phyloP scores from a whole-genome alignment of 2,888 invertebrate species.

The Tribolium freemani region DNA sequence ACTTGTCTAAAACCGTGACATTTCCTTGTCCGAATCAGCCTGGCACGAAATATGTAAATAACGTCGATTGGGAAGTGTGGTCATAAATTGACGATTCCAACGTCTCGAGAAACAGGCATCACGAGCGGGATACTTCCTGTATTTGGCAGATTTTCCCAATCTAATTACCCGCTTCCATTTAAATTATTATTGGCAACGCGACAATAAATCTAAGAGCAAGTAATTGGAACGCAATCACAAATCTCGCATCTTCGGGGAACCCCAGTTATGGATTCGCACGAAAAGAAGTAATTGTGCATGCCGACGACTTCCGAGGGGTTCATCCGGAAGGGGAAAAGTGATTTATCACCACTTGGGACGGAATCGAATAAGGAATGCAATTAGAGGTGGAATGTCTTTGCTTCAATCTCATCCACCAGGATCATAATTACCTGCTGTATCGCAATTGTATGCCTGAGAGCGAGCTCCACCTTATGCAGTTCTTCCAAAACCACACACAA shows the following conservation, averaged over 20 bases:
- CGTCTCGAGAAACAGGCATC: slow-evolving; percentile 48
- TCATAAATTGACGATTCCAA: slow-evolving; percentile 51
- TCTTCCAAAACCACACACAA: background rate
- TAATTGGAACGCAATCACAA: slow-evolving; percentile 54
- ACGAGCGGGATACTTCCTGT: slow-evolving; percentile 9
- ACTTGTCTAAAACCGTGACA: slow-evolving; percentile 10
- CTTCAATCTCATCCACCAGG: slow-evolving; percentile 58
- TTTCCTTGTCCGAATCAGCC: slow-evolving; percentile 23
- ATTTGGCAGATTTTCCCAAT: slow-evolving; percentile 20
- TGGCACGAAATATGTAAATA: slow-evolving; percentile 47
- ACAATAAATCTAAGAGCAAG: slow-evolving; percentile 50
- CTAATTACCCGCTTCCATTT: slow-evolving; percentile 34
- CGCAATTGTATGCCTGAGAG: slow-evolving; percentile 39
- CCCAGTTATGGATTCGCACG: slow-evolving; percentile 52
- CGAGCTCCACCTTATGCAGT: background rate
- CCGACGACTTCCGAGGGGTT: slow-evolving; percentile 55
- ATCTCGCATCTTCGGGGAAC: slow-evolving; percentile 49
- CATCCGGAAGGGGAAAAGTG: slow-evolving; percentile 56
- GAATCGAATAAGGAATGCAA: slow-evolving; percentile 65
- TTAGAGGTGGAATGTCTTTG: slow-evolving; percentile 63
- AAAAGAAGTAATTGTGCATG: slow-evolving; percentile 60
- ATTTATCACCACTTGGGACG: slow-evolving; percentile 60
- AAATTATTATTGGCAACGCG: slow-evolving; percentile 35
- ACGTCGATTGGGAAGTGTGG: slow-evolving; percentile 50
- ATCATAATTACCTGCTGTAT: slow-evolving; percentile 56